phyloP scores from a whole-genome alignment of 2,113 vertebrate genomes.

The Limanda limanda region DNA sequence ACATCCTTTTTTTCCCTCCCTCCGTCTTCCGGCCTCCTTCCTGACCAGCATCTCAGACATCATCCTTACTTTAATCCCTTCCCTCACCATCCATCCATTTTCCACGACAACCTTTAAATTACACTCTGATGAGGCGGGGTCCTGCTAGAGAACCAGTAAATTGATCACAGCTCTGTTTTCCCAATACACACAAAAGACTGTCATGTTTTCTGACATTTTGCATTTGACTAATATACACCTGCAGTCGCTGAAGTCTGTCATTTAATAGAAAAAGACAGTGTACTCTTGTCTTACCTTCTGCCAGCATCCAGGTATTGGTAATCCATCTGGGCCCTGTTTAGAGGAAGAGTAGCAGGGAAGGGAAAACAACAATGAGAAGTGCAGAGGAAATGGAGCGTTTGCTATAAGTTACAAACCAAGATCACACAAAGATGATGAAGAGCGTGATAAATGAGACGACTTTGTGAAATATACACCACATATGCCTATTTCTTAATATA shows the following conservation, averaged over 20 bases:
- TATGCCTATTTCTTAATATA: not conserved
- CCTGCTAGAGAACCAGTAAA: not conserved
- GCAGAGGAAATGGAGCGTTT: not conserved
- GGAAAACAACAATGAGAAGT: constrained; percentile 38
- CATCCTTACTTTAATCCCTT: no score
- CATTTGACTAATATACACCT: not conserved
- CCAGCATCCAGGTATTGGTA: constrained; percentile 99
- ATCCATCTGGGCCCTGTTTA: constrained; percentile 94
- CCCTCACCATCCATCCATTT: no score
- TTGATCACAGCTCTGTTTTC: not conserved
- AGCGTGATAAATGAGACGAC: no score
- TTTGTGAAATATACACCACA: not conserved
- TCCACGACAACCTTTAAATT: no score
- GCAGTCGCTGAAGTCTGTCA: not conserved
- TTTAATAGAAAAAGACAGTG: not conserved
- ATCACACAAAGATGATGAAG: no score
- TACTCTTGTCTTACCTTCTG: constrained; percentile 89
- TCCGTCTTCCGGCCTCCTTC: no score
- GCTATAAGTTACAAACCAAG: not conserved
- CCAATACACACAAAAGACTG: no score
- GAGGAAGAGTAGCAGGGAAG: constrained; percentile 27
- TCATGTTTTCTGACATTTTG: no score
- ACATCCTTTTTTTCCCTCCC: no score
- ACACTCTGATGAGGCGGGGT: no score
- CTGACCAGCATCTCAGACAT: no score